Evolutionary conservation across 2,797 vertebrate species (phyloP).

Genomic region (Cottoperca gobio): DNA sequence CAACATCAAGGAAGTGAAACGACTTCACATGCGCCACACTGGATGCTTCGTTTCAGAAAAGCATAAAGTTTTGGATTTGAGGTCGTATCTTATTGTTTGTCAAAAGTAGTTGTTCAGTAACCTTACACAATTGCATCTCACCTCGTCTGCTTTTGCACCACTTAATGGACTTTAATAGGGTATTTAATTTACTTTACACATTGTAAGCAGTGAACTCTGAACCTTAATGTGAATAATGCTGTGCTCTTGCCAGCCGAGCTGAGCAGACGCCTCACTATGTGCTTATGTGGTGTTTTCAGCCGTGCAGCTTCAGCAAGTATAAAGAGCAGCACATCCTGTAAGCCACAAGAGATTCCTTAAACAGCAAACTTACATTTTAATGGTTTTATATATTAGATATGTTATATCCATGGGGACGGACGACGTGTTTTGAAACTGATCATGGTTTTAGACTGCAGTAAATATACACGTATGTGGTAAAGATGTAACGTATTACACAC

Average conservation of each 20-base stretch:
- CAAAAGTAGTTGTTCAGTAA: constrained; percentile 17
- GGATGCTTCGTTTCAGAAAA: neutral
- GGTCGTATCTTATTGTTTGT: constrained; percentile 1
- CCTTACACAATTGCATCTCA: neutral
- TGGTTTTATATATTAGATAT: constrained; percentile 5
- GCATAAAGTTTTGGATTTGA: neutral
- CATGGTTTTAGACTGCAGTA: constrained; percentile 8
- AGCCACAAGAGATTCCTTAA: constrained; percentile 17
- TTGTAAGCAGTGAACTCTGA: constrained; percentile 67
- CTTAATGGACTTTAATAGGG: constrained; percentile 59
- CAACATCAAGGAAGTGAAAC: neutral
- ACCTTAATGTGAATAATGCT: constrained; percentile 51
- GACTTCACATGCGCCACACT: neutral
- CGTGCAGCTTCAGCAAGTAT: constrained; percentile 53
- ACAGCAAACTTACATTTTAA: constrained; percentile 37
- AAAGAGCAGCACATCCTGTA: constrained; percentile 31
- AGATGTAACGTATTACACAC: neutral
- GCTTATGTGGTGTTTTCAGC: constrained; percentile 58
- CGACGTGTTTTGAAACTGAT: constrained; percentile 1
- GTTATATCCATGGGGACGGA: neutral
- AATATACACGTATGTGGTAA: neutral
- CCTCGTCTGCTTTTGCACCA: constrained; percentile 32
- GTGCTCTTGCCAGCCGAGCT: constrained; percentile 48
- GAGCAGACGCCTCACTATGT: constrained; percentile 34
- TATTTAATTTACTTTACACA: constrained; percentile 58